phyloP scores from a whole-genome alignment of 2,888 invertebrate species.

The Drosophila mulleri region DNA sequence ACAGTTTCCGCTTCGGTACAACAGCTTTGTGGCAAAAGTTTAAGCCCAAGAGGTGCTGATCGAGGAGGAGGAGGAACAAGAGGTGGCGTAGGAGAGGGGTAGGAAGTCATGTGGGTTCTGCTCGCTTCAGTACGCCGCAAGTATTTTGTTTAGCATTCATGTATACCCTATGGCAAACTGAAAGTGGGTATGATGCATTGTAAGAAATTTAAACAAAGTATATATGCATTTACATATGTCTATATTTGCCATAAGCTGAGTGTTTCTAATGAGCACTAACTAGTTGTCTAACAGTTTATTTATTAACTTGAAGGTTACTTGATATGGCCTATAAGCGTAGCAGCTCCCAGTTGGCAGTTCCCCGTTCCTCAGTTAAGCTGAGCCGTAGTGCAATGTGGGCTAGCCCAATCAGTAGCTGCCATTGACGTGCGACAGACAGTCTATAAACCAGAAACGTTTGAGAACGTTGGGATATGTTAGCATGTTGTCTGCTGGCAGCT shows the following conservation, averaged over 20 bases:
- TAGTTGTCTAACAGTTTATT: constrained; percentile 58
- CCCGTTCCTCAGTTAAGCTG: constrained; percentile 6
- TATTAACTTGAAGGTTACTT: constrained; percentile 74
- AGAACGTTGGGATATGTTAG: constrained; percentile 8
- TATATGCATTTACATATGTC: background rate
- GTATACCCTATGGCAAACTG: background rate
- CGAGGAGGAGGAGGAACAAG: background rate
- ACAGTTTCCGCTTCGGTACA: constrained; percentile 65
- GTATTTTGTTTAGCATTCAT: constrained; percentile 47
- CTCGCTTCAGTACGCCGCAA: constrained; percentile 20
- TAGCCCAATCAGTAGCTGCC: constrained; percentile 37
- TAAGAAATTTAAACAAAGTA: background rate
- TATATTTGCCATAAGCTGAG: constrained; percentile 11
- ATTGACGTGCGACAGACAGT: constrained; percentile 44
- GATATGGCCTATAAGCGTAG: constrained; percentile 53
- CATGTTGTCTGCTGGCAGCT: constrained; percentile 21
- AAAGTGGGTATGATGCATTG: background rate
- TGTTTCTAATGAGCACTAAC: constrained; percentile 50
- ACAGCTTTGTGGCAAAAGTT: constrained; percentile 14
- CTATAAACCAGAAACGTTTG: constrained; percentile 29
- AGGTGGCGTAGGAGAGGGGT: background rate
- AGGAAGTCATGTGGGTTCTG: constrained; percentile 31
- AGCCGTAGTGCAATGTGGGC: constrained; percentile 29
- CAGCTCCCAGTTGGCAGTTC: constrained; percentile 14
- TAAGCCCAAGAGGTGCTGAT: background rate